Percentiles rank a stretch among this genome's conserved stretches.
Evolutionary conservation across 2,888 invertebrate genomes (phyloP).

Genomic region (Diaperis boleti): DNA sequence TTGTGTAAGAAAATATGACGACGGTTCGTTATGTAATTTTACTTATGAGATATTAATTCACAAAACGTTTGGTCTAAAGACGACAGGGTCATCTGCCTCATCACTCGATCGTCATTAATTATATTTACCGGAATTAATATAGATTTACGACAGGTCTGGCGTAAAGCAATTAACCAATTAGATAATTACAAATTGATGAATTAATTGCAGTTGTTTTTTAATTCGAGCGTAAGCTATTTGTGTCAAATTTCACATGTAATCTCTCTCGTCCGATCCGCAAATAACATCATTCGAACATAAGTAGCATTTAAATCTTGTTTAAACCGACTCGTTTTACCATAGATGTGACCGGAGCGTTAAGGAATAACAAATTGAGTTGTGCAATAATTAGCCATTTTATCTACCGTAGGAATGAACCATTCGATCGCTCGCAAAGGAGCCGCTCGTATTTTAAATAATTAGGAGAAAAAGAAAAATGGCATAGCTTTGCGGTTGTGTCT

Average conservation of each 20-base stretch:
- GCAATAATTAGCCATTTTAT: constrained; percentile 35
- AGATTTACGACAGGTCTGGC: constrained; percentile 34
- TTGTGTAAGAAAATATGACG: too few relatives aligned
- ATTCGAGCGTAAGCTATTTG: constrained; percentile 43
- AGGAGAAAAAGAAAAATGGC: constrained; percentile 28
- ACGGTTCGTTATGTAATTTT: too few relatives aligned
- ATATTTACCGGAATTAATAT: constrained; percentile 32
- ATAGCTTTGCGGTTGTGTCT: constrained; percentile 28
- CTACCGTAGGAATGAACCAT: constrained; percentile 18
- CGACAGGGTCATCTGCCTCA: too few relatives aligned
- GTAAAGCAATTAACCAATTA: constrained; percentile 51
- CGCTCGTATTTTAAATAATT: constrained; percentile 35
- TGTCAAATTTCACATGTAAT: constrained; percentile 43
- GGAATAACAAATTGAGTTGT: constrained; percentile 34
- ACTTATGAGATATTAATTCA: too few relatives aligned
- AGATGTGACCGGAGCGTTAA: constrained; percentile 28
- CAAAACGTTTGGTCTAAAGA: too few relatives aligned
- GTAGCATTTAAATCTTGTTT: constrained; percentile 32
- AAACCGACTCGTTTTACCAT: constrained; percentile 41
- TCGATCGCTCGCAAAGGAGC: constrained; percentile 31
- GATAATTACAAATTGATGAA: constrained; percentile 52
- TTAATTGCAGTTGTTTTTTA: constrained; percentile 46
- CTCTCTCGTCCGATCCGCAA: constrained; percentile 34
- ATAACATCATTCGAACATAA: constrained; percentile 18
- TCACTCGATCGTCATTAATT: neutral